phyloP scores from a whole-genome alignment of 2,888 invertebrate species.

The Tenthredo scrophulariae region DNA sequence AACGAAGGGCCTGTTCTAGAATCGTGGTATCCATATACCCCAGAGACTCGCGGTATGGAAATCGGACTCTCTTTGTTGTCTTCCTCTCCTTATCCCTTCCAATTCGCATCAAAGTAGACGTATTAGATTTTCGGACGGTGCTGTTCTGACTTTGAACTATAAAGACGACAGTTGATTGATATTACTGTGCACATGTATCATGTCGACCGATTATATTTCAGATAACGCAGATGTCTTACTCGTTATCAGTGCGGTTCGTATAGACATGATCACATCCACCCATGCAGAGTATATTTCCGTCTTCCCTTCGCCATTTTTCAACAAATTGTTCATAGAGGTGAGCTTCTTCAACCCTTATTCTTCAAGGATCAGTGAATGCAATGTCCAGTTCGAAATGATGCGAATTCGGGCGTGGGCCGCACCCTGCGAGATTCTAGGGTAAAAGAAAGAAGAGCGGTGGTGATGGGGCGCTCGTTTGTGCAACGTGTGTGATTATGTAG shows the following conservation, averaged over 20 bases:
- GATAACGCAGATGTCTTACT: neutral
- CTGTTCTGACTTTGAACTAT: constrained; percentile 24
- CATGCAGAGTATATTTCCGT: neutral
- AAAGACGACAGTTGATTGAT: neutral
- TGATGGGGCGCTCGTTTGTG: constrained; percentile 66
- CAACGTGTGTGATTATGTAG: constrained; percentile 75
- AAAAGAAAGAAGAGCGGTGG: neutral
- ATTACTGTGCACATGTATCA: neutral
- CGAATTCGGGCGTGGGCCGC: neutral
- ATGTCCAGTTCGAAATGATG: neutral
- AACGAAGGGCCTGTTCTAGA: neutral
- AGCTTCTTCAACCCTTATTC: neutral
- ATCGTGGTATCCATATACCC: constrained; percentile 32
- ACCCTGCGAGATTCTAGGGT: neutral
- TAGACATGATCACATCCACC: too few species aligned
- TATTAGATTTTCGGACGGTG: constrained; percentile 6
- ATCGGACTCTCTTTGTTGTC: constrained; percentile 47
- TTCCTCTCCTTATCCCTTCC: neutral
- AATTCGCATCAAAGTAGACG: constrained; percentile 19
- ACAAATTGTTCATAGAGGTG: too few species aligned
- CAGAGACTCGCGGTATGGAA: constrained; percentile 28
- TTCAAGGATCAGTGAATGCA: neutral
- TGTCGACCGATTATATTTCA: neutral
- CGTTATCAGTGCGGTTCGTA: neutral
- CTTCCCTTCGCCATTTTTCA: too few species aligned